Evolutionary conservation across 2,113 vertebrate species (phyloP).

Genomic region (Poecilia latipinna): DNA sequence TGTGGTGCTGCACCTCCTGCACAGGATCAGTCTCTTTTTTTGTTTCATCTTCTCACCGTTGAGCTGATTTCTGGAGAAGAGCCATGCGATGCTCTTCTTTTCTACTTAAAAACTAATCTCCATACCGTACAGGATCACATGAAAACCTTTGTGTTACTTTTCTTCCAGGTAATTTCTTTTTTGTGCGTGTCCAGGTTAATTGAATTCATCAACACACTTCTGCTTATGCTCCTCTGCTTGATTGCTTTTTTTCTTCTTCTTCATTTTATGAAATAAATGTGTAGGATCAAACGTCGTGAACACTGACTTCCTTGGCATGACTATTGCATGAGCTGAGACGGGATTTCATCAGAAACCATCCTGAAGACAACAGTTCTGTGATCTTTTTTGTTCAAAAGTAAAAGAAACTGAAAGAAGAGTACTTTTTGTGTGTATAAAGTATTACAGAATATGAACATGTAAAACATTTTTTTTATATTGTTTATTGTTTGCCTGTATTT

Average conservation of each 20-base stretch:
- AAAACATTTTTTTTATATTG: background rate
- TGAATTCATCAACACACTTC: background rate
- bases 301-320: background rate
- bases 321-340: background rate
- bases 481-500: too few species aligned
- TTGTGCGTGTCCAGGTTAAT: background rate
- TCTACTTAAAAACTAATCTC: background rate
- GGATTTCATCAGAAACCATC: background rate
- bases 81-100: background rate
- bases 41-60: conserved; percentile 8
- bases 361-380: background rate
- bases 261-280: background rate
- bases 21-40: conserved; percentile 37
- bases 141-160: background rate
- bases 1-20: conserved; percentile 35
- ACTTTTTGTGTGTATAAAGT: background rate
- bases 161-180: background rate
- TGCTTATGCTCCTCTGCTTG: background rate
- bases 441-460: background rate
- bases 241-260: background rate
- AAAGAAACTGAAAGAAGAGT: background rate
- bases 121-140: background rate
- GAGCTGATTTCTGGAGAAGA: conserved; percentile 21
- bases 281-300: background rate
- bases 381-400: background rate